phyloP scores from a whole-genome alignment of 2,888 invertebrate species.

The Drosophila maculinotata region DNA sequence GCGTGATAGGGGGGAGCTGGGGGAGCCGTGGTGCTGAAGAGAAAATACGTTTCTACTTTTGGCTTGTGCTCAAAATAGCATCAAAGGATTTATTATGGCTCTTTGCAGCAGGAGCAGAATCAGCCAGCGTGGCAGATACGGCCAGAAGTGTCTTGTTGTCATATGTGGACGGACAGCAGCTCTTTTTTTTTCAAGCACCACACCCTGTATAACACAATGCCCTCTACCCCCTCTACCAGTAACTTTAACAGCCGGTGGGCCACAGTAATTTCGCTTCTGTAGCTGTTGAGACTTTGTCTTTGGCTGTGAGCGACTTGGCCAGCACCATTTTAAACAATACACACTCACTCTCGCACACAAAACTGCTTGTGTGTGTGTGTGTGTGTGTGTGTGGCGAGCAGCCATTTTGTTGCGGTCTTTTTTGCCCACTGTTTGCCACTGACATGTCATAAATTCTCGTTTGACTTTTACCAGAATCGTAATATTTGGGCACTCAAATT shows the following conservation, averaged over 20 bases:
- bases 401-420: constrained; percentile 31
- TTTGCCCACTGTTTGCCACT: constrained; percentile 37
- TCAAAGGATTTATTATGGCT: constrained; percentile 77
- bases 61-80: constrained; percentile 73
- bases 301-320: constrained; percentile 63
- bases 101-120: constrained; percentile 38
- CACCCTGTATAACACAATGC: not conserved
- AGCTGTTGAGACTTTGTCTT: constrained; percentile 40
- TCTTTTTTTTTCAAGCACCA: constrained; percentile 4
- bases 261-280: constrained; percentile 53
- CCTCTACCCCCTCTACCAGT: not conserved
- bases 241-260: constrained; percentile 33
- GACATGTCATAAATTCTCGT: constrained; percentile 68
- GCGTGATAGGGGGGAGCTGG: not conserved
- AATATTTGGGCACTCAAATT: constrained; percentile 50
- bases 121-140: constrained; percentile 18
- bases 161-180: constrained; percentile 47
- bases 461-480: constrained; percentile 52
- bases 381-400: constrained; percentile 4
- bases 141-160: constrained; percentile 44
- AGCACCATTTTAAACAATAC: constrained; percentile 60
- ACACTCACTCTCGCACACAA: constrained; percentile 14
- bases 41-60: constrained; percentile 72
- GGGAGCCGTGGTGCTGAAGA: constrained; percentile 14
- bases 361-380: not conserved